phyloP scores from a whole-genome alignment of 2,797 vertebrate genomes.

The Gallinago nigripennis region DNA sequence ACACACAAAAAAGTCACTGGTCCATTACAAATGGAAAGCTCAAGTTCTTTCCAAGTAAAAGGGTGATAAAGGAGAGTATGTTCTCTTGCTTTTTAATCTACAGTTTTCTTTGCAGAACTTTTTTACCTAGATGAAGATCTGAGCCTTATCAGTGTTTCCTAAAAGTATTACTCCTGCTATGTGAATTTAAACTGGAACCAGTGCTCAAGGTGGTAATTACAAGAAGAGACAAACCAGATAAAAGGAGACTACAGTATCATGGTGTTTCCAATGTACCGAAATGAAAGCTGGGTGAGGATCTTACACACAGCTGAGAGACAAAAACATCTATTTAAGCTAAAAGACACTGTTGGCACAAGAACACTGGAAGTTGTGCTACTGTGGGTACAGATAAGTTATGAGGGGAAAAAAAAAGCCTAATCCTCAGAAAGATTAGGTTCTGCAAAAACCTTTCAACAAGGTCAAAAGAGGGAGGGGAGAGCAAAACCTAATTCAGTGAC shows the following conservation, averaged over 20 bases:
- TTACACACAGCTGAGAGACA: neutral
- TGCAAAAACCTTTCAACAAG: neutral
- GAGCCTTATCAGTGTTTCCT: neutral
- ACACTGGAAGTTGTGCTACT: neutral
- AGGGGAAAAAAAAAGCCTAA: neutral
- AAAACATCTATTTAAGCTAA: neutral
- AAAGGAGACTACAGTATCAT: neutral
- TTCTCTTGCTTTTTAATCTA: neutral
- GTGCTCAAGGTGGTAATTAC: neutral
- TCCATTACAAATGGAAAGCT: neutral
- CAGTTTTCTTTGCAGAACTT: neutral
- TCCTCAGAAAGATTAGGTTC: neutral
- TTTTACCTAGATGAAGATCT: neutral
- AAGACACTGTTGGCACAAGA: accelerated
- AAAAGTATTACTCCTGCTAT: neutral
- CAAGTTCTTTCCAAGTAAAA: neutral
- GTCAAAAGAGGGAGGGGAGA: neutral
- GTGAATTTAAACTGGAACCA: neutral
- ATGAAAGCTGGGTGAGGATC: neutral
- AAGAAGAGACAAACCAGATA: neutral
- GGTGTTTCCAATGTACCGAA: neutral
- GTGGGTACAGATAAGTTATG: accelerated
- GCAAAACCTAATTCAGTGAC: neutral
- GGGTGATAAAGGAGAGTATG: neutral
- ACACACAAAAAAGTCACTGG: neutral